A percentile compares a stretch with the other conserved stretches of the same genome.
Conservation (phyloP, 2,113 vertebrate genomes). For the Gymnocephalus cernua region DNA sequence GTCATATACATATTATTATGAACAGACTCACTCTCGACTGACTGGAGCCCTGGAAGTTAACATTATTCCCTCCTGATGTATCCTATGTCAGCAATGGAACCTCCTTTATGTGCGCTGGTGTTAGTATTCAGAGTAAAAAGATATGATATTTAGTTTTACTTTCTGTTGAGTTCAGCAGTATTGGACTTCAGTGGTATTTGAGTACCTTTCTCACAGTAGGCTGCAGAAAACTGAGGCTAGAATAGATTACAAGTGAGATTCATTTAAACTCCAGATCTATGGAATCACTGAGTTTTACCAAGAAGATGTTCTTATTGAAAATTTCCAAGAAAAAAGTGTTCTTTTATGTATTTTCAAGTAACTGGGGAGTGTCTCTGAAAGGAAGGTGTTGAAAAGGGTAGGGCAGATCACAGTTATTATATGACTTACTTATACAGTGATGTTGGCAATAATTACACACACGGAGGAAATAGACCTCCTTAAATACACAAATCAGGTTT, state of each 20-base stretch:
- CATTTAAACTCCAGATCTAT: slow-evolving; percentile 39
- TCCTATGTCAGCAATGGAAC: slow-evolving; percentile 25
- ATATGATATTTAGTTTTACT: slow-evolving; percentile 46
- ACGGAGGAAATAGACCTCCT: slow-evolving; percentile 12
- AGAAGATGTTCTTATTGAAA: slow-evolving; percentile 21
- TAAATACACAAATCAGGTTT: slow-evolving; percentile 4
- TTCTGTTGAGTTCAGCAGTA: slow-evolving; percentile 58
- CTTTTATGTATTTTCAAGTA: background rate
- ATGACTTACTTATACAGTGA: slow-evolving; percentile 64
- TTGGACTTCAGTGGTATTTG: slow-evolving; percentile 32
- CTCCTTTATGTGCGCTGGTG: slow-evolving; percentile 24
- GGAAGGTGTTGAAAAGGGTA: background rate
- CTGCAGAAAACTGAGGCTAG: slow-evolving; percentile 9
- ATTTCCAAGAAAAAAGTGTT: background rate
- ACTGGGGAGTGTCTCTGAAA: background rate
- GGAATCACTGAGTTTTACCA: slow-evolving; percentile 19
- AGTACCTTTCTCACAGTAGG: slow-evolving; percentile 25
- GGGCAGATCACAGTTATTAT: background rate
- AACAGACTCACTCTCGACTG: background rate
- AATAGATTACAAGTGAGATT: slow-evolving; percentile 43
- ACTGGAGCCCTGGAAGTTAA: background rate
- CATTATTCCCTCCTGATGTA: slow-evolving; percentile 14
- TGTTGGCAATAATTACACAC: slow-evolving; percentile 35
- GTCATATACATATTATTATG: background rate
- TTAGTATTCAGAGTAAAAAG: slow-evolving; percentile 39